Evolutionary conservation across 64 coral and sea anemone species (phyloP).

Genomic region (Dendronephthya gigantea): DNA sequence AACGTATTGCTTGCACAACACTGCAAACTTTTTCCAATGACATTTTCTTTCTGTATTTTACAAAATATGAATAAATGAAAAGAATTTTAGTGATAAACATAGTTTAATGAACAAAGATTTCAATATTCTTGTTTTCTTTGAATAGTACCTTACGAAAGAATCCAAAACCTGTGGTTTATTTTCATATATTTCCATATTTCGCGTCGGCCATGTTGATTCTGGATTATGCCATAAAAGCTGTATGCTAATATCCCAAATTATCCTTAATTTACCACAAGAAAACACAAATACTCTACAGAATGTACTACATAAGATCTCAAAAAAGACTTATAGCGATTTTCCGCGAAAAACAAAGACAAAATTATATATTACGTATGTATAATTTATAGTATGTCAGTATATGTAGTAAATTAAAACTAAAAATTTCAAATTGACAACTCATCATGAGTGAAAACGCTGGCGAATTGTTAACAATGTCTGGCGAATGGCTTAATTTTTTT

Average conservation of each 20-base stretch:
- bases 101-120: not conserved
- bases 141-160: not conserved
- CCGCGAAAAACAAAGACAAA: no score
- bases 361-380: no score
- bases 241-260: no score
- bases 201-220: not conserved
- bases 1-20: no score
- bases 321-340: no score
- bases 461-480: not conserved
- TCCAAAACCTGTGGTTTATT: not conserved
- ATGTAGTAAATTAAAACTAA: not conserved
- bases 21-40: no score
- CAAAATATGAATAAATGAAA: no score
- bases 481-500: not conserved
- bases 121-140: not conserved
- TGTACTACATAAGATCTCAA: no score
- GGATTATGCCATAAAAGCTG: not conserved
- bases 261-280: not conserved
- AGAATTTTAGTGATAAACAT: not conserved
- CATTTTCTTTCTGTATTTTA: no score
- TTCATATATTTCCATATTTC: not conserved
- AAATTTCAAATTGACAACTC: not conserved
- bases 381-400: no score
- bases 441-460: not conserved
- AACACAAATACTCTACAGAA: no score